These are phyloP conservation scores for Mercenaria mercenaria DNA, from an alignment of 1,140 invertebrate genomes.

Conservation along the genomic window DNA sequence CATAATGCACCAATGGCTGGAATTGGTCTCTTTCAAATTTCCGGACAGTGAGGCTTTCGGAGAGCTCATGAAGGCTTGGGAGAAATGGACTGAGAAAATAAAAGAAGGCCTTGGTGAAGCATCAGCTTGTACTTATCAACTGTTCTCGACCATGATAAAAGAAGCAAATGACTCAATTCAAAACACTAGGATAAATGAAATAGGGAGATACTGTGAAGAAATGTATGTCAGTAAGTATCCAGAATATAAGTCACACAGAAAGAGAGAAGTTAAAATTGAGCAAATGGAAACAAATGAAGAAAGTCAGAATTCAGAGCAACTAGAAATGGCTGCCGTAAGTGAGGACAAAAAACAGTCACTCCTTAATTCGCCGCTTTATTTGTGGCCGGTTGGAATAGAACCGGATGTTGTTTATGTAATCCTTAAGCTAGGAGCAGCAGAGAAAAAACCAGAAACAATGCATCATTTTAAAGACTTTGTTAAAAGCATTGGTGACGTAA, in stretches of 20 bases:
- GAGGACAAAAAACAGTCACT: background rate
- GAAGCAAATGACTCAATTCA: background rate
- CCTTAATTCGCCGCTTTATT: background rate
- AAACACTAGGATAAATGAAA: background rate
- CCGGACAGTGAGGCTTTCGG: background rate
- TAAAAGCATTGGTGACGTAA: background rate
- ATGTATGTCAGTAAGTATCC: background rate
- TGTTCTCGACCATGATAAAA: background rate
- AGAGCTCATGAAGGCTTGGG: background rate
- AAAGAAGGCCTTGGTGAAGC: background rate
- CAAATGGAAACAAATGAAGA: background rate
- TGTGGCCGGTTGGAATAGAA: conserved; percentile 3
- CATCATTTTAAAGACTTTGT: background rate
- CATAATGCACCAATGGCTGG: background rate
- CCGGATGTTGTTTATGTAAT: conserved; percentile 7
- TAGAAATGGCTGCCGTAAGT: background rate
- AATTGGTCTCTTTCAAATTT: background rate
- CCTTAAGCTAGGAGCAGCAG: background rate
- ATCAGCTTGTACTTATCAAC: background rate
- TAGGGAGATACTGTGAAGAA: background rate
- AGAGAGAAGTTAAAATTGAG: background rate
- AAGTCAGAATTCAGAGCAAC: background rate
- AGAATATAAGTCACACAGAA: background rate
- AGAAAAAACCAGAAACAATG: background rate
- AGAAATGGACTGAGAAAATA: background rate